These are phyloP conservation scores for Plagodis dolabraria DNA, from an alignment of 2,888 invertebrate genomes.

Conservation along the genomic window DNA sequence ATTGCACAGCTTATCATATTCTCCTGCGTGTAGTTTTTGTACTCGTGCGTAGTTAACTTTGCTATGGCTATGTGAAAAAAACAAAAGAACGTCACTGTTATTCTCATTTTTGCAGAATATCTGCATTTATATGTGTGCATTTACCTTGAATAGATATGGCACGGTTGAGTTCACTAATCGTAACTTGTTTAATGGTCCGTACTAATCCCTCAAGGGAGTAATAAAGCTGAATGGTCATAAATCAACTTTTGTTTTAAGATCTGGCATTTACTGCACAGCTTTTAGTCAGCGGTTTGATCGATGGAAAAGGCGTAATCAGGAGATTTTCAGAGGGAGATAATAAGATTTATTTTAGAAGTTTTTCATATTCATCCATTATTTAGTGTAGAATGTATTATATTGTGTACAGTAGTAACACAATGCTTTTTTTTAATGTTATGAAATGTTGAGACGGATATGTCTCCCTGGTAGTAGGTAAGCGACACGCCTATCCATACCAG, in stretches of 20 bases:
- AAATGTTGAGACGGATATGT: too few relatives aligned
- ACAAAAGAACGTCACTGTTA: constrained; percentile 17
- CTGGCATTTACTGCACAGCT: constrained; percentile 31
- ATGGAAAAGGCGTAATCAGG: constrained; percentile 28
- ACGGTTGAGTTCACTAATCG: constrained; percentile 2
- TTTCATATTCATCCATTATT: too few relatives aligned
- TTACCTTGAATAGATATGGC: constrained; percentile 1
- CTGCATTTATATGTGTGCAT: background rate
- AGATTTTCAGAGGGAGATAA: too few relatives aligned
- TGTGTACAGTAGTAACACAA: too few relatives aligned
- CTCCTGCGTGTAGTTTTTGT: constrained; percentile 33
- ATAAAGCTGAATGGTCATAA: constrained; percentile 33
- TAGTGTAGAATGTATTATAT: too few relatives aligned
- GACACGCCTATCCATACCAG: too few relatives aligned
- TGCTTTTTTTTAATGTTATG: too few relatives aligned
- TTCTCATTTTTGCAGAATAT: constrained; percentile 11
- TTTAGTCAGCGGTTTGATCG: constrained; percentile 43
- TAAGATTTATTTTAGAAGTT: too few relatives aligned
- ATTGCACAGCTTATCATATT: constrained; percentile 49
- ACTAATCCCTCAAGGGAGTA: constrained; percentile 26
- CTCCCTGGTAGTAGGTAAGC: too few relatives aligned
- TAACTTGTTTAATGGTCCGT: constrained; percentile 30
- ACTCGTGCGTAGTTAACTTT: constrained; percentile 25
- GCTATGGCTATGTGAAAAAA: constrained; percentile 17
- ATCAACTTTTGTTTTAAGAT: constrained; percentile 36